Percentiles rank a stretch among this genome's conserved stretches.
Conservation (phyloP, 1,140 invertebrate species). For the Chrysomallon squamiferum region DNA sequence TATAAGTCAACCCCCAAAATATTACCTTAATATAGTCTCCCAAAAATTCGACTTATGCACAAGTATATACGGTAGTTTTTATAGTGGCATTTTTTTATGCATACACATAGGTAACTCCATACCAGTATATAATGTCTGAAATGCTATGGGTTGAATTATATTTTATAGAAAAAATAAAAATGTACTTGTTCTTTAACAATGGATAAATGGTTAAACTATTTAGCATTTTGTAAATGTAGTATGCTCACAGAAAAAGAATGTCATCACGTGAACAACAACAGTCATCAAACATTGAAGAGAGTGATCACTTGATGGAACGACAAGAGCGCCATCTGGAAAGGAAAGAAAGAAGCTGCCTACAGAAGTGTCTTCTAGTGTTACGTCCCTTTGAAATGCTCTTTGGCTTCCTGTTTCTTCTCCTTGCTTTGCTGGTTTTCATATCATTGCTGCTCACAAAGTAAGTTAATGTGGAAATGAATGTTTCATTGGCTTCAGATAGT, state of each 20-base stretch:
- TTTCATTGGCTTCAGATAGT: background rate
- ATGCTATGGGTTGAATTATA: too few relatives aligned
- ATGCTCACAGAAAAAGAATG: background rate
- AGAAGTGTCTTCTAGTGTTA: slow-evolving; percentile 52
- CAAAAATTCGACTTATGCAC: too few relatives aligned
- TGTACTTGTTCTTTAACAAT: too few relatives aligned
- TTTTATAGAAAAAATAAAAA: too few relatives aligned
- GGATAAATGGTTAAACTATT: too few relatives aligned
- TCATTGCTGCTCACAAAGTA: slow-evolving; percentile 65
- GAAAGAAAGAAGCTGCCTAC: slow-evolving; percentile 42
- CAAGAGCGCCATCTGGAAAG: slow-evolving; percentile 50
- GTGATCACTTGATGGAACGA: slow-evolving; percentile 50
- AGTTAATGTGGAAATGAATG: slow-evolving; percentile 11
- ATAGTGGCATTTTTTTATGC: too few relatives aligned
- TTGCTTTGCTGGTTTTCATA: slow-evolving; percentile 62
- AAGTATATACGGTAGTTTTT: too few relatives aligned
- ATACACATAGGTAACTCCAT: too few relatives aligned
- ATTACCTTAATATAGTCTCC: too few relatives aligned
- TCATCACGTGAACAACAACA: background rate
- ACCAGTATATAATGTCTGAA: too few relatives aligned
- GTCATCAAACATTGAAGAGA: slow-evolving; percentile 53
- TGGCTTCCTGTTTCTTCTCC: slow-evolving; percentile 54
- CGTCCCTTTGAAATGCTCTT: slow-evolving; percentile 63
- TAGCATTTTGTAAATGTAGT: too few relatives aligned
- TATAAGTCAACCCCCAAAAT: too few relatives aligned